Conservation (phyloP, 2,888 invertebrate species). For the Leptura quadrifasciata region DNA sequence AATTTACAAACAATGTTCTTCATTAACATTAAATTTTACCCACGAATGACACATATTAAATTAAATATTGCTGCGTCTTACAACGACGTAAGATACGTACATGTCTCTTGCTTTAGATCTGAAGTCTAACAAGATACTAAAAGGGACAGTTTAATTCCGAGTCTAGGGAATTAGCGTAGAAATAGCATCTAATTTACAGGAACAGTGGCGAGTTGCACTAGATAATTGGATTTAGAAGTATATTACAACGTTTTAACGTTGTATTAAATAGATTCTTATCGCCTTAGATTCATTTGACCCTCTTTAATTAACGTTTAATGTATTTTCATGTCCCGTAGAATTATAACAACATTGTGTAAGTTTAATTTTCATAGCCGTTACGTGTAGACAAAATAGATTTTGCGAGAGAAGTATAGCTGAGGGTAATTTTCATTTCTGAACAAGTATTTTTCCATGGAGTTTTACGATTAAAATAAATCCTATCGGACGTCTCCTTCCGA, state of each 20-base stretch:
- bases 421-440: too few species aligned
- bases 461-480: too few species aligned
- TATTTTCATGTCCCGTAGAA: constrained; percentile 7
- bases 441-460: too few species aligned
- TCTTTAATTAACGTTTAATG: constrained; percentile 47
- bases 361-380: background rate
- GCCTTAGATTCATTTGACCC: constrained; percentile 57
- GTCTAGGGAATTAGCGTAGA: constrained; percentile 66
- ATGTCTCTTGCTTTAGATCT: background rate
- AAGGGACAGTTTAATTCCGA: constrained; percentile 64
- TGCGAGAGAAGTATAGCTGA: background rate
- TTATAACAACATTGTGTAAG: background rate
- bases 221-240: constrained; percentile 69
- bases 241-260: constrained; percentile 67
- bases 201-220: constrained; percentile 65
- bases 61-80: background rate
- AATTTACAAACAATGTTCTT: background rate
- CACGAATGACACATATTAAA: background rate
- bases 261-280: constrained; percentile 70
- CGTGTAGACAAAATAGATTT: background rate
- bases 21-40: background rate
- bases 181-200: constrained; percentile 69
- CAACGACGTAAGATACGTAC: background rate
- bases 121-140: constrained; percentile 43
- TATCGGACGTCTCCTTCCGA: too few species aligned